Evolutionary conservation across 2,113 vertebrate species (phyloP).

Genomic region (Charadrius vociferus): DNA sequence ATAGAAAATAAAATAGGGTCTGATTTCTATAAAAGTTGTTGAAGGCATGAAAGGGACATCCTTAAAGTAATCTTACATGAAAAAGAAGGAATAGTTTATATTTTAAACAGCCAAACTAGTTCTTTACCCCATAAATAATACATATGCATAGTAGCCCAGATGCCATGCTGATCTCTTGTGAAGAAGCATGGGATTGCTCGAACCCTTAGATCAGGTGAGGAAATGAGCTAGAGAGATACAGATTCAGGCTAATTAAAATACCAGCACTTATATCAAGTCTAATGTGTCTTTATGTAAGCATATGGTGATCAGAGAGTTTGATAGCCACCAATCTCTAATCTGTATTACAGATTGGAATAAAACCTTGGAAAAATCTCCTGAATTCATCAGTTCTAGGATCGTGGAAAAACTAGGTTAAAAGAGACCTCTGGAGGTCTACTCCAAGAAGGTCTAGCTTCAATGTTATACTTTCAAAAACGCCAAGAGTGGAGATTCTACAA

Average conservation of each 20-base stretch:
- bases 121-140: not conserved
- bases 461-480: not conserved
- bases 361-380: not conserved
- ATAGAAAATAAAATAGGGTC: not conserved
- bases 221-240: not conserved
- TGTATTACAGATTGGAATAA: not conserved
- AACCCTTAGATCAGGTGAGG: not conserved
- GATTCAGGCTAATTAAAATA: not conserved
- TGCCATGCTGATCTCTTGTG: not conserved
- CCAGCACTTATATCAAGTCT: not conserved
- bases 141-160: not conserved
- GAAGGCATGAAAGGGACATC: not conserved
- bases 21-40: not conserved
- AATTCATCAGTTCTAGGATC: not conserved
- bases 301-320: not conserved
- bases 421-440: not conserved
- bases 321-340: not conserved
- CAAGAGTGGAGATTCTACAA: not conserved
- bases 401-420: not conserved
- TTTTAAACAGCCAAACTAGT: not conserved
- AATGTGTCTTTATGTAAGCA: not conserved
- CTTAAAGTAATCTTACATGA: not conserved
- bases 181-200: not conserved
- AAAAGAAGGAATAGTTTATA: not conserved
- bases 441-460: not conserved